Conservation (phyloP, 2,797 vertebrate genomes). For the Rhinophrynus dorsalis region DNA sequence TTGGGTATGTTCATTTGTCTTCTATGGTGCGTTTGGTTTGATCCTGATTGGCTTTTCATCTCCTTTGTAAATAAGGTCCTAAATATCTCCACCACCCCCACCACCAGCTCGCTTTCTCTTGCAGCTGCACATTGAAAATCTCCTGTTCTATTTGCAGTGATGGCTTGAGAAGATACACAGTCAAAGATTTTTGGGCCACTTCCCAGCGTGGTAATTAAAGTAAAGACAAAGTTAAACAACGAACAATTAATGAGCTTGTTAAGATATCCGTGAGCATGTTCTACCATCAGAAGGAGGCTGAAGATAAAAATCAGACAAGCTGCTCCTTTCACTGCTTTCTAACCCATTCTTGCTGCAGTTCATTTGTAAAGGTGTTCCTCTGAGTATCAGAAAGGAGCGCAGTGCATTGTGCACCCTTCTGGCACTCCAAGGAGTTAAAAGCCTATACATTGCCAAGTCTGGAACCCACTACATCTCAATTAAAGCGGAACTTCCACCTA, state of each 20-base stretch:
- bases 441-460: too few relatives aligned
- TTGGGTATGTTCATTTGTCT: too few relatives aligned
- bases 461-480: too few relatives aligned
- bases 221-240: constrained; percentile 34
- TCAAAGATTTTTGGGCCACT: constrained; percentile 15
- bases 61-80: too few relatives aligned
- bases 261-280: constrained; percentile 6
- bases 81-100: constrained; percentile 8
- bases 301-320: constrained; percentile 2
- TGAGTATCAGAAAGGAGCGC: too few relatives aligned
- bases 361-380: too few relatives aligned
- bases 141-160: neutral
- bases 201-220: constrained; percentile 39
- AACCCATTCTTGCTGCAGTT: neutral
- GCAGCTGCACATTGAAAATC: neutral
- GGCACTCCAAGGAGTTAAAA: too few relatives aligned
- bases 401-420: too few relatives aligned
- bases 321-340: constrained; percentile 22
- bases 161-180: constrained; percentile 5
- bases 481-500: too few relatives aligned
- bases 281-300: neutral
- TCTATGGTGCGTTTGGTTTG: too few relatives aligned
- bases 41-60: too few relatives aligned
- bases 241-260: constrained; percentile 43
- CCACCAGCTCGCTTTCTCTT: neutral